A percentile compares a stretch with the other conserved stretches of the same genome.
Evolutionary conservation across 1,140 invertebrate species (phyloP).

Genomic region (Drosophila rufa): DNA sequence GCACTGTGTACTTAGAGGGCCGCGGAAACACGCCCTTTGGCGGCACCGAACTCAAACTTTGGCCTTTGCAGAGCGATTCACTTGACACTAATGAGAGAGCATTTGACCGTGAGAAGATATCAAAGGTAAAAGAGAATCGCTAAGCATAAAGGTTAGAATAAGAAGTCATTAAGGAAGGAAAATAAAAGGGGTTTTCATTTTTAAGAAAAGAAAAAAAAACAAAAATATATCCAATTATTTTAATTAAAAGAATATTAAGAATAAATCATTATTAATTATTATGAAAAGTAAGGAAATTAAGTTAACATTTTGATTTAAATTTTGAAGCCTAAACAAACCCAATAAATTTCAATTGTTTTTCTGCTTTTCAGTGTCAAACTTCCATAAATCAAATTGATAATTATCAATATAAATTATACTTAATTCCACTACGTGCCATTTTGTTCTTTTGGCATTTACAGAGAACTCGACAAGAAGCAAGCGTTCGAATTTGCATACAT

Average conservation of each 20-base stretch:
- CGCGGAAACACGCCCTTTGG: conserved; percentile 2
- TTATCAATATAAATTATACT: conserved; percentile 2
- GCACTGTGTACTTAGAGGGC: conserved; percentile 16
- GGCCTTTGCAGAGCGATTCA: conserved; percentile 10
- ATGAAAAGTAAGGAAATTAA: background rate
- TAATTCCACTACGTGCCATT: conserved; percentile 8
- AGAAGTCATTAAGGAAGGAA: too few relatives aligned
- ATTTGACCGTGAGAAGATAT: background rate
- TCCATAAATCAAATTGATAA: conserved; percentile 10
- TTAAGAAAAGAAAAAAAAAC: too few relatives aligned
- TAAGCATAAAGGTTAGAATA: background rate
- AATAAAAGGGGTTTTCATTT: too few relatives aligned
- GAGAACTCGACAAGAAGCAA: background rate
- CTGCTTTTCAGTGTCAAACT: background rate
- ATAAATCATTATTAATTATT: background rate
- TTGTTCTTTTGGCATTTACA: background rate
- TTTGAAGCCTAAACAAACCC: too few relatives aligned
- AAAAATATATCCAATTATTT: background rate
- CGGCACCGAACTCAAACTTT: conserved; percentile 31
- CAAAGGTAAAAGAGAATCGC: conserved; percentile 1
- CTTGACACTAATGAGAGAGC: conserved; percentile 16
- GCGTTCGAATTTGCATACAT: background rate
- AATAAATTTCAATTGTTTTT: conserved; percentile 9
- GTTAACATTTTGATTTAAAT: background rate
- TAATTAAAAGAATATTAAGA: too few relatives aligned